A percentile compares a stretch with the other conserved stretches of the same genome.
Evolutionary conservation across 30 jellyfish, hydroid and myxozoan species (phyloP).

Genomic region (Aurelia sp.): DNA sequence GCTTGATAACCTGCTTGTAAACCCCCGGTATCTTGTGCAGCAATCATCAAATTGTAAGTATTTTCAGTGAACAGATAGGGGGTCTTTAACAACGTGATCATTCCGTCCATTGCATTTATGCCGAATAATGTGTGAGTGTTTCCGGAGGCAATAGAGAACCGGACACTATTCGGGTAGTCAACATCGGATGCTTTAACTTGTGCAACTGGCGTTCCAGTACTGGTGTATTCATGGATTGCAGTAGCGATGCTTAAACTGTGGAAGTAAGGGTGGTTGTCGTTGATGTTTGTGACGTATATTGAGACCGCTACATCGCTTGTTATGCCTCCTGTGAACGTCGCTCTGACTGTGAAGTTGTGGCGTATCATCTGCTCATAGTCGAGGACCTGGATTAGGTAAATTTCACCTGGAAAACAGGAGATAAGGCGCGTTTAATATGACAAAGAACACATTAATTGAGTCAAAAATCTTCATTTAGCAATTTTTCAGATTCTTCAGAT

Average conservation of each 20-base stretch:
- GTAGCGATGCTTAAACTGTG: slow-evolving; percentile 6
- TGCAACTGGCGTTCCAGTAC: slow-evolving; percentile 56
- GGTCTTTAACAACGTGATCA: slow-evolving; percentile 41
- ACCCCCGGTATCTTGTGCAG: slow-evolving; percentile 75
- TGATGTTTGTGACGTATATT: slow-evolving; percentile 60
- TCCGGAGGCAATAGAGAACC: slow-evolving; percentile 74
- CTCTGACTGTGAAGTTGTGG: slow-evolving; percentile 75
- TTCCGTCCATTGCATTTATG: slow-evolving; percentile 69
- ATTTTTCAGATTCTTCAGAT: too few relatives aligned
- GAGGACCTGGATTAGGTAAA: slow-evolving; percentile 37
- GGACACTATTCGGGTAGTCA: slow-evolving; percentile 51
- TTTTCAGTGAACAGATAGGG: slow-evolving; percentile 46
- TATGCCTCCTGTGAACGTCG: slow-evolving; percentile 76
- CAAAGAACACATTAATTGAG: too few relatives aligned
- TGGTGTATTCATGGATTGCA: slow-evolving; percentile 79
- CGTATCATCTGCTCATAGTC: slow-evolving; percentile 68
- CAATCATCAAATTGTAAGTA: slow-evolving; percentile 32
- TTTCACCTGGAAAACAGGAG: slow-evolving; percentile 36
- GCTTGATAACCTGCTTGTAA: slow-evolving; percentile 33
- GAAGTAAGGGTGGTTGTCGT: slow-evolving; percentile 75
- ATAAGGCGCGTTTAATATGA: too few relatives aligned
- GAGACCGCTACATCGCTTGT: slow-evolving; percentile 43
- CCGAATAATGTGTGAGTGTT: slow-evolving; percentile 55
- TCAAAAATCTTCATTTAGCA: too few relatives aligned
- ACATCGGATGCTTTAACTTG: slow-evolving; percentile 71